Evolutionary conservation across 2,888 invertebrate species (phyloP).

Genomic region (Lycaena phlaeas): DNA sequence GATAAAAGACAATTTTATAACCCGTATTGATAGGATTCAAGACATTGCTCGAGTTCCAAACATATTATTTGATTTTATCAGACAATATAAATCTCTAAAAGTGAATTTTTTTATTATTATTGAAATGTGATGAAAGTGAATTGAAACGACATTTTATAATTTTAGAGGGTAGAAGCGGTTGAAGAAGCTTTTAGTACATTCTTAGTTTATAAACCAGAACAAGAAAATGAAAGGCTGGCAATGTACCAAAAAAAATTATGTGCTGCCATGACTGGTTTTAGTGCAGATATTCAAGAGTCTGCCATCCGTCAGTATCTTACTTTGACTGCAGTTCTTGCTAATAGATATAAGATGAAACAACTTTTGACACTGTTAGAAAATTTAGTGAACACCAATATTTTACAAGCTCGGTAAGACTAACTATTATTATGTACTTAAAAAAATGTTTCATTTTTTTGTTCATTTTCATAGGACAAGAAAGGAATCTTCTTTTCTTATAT

Average conservation of each 20-base stretch:
- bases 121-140: too few relatives aligned
- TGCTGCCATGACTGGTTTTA: conserved; percentile 75
- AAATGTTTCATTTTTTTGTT: too few relatives aligned
- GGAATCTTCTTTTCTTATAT: neutral
- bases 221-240: conserved; percentile 78
- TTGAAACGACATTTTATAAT: too few relatives aligned
- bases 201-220: conserved; percentile 82
- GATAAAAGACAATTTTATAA: too few relatives aligned
- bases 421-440: neutral
- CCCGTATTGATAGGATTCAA: too few relatives aligned
- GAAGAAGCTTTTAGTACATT: conserved; percentile 94
- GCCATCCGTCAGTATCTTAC: conserved; percentile 83
- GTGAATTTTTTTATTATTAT: too few relatives aligned
- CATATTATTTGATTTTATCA: too few relatives aligned
- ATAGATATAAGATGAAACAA: conserved; percentile 82
- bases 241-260: conserved; percentile 81
- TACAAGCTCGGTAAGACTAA: conserved; percentile 79
- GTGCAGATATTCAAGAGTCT: conserved; percentile 81
- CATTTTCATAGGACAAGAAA: too few relatives aligned
- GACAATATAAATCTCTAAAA: too few relatives aligned
- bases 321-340: conserved; percentile 81
- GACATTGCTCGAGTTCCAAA: too few relatives aligned
- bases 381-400: conserved; percentile 79
- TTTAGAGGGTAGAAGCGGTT: conserved; percentile 84
- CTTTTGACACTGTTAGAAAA: conserved; percentile 83